Evolutionary conservation across 2,797 vertebrate species (phyloP), one percentile per base, ranked within the genome.

Genomic region (Diplodus puntazzo): DNA sequence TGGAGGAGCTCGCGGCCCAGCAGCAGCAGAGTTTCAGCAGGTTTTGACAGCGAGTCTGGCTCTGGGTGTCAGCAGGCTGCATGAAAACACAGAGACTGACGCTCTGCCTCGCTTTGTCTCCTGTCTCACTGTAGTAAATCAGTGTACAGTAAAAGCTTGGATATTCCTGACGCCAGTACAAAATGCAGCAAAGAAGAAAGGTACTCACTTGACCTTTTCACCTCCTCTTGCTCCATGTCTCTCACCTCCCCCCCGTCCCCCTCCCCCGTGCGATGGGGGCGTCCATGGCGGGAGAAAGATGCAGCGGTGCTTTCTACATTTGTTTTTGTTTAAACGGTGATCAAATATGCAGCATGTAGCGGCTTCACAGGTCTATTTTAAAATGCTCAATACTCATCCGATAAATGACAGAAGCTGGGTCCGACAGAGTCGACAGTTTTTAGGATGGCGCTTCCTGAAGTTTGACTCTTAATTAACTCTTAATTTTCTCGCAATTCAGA

Each of bases 121-220:
- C 96, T 91, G 90, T 93, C 89, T 92, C 93, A 94, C 95, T 96
- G 88, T 97, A 99, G 97, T 98, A 97, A 97, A 96, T 96, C 96
- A 96, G 94, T 97, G 95, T 97, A 97, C 97, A 98, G 97, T 98
- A 98, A 98, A 97, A 98, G 97, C 97, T 96, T 98, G 97, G 97
- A 99, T 95, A 98, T 98, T 96, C 96, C 96, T 93, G 97, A 97
- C 69, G 96, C 95, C 96, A 94, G 97, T 96, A 95, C 95, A 96
- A 97, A 96, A 96, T 93, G 96, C 97, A 97, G 96, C 97, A 97
- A 95, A 97, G 97, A 97, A 93, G 97, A 98, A 97, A 98, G 97
- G 97, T 98, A 97, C 92, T 96, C 95, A 88, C 91, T 87, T 86
- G 91, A 92, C 88, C 89, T 92, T 66, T 54, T 58, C 70, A 43